Evolutionary conservation across 2,888 invertebrate genomes (phyloP), one percentile per base, ranked within the genome.

Genomic region (Coenonympha arcania): DNA sequence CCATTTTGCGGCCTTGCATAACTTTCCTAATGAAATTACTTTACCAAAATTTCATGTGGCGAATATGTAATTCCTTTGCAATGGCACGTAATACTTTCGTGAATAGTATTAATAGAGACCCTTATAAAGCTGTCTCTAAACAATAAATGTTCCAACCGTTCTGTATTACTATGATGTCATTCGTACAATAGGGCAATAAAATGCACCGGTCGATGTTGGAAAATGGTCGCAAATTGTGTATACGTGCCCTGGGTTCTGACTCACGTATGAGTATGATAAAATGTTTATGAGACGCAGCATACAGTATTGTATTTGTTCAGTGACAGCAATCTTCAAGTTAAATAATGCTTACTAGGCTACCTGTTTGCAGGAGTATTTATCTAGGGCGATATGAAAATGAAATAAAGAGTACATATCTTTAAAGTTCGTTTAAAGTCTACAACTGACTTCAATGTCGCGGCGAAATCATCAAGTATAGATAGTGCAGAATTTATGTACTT

Each of bases 81-180:
- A n/a, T n/a, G n/a, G n/a, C n/a, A n/a, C n/a, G n/a, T n/a, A n/a
- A n/a, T n/a, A n/a, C n/a, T n/a, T n/a, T n/a, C n/a, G n/a, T n/a
- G n/a, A n/a, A n/a, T n/a, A 30, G 3, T 2, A 11, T 36, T 19
- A 19, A 4, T 19, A 19, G 16, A 11, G 16, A 30, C 19, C 41
- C 11, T 13, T 8, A 18, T 16, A 11, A 42, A 16, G n/a, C 18
- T 19, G 2, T 13, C 2, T 16, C 18, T 8, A 24, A n/a, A 20
- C 24, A 44, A 37, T 4, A 31, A 13, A 42, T 37, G 13, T 39
- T 20, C 18, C 30, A 18, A 48, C 43, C 9, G 18, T 53, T 48
- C 34, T 47, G 26, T 22, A 16, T 30, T 40, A 41, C 33, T 41
- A 43, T 71, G 67, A 69, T 68, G 68, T 66, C 71, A 69, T 45